These are phyloP conservation scores for Gymnodraco acuticeps DNA, from an alignment of 2,797 vertebrate genomes.

Conservation along the genomic window DNA sequence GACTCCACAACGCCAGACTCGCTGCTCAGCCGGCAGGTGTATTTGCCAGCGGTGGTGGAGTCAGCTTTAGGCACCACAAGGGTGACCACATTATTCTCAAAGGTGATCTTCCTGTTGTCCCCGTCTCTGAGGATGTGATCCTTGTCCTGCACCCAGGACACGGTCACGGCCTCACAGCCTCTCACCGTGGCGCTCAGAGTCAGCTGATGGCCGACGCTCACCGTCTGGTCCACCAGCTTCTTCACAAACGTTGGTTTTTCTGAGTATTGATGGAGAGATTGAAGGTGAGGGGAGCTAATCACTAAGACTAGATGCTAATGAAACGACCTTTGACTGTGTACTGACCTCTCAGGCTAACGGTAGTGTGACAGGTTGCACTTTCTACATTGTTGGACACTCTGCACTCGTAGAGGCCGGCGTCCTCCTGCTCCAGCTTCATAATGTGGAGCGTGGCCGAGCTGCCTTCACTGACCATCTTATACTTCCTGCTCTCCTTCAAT, in stretches of 20 bases:
- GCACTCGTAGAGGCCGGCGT: slow-evolving; percentile 94
- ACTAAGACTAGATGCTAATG: background rate
- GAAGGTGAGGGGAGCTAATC: slow-evolving; percentile 22
- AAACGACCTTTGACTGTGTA: slow-evolving; percentile 47
- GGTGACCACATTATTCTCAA: slow-evolving; percentile 86
- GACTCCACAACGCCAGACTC: slow-evolving; percentile 90
- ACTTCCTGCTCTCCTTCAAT: slow-evolving; percentile 93
- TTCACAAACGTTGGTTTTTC: slow-evolving; percentile 92
- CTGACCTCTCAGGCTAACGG: slow-evolving; percentile 91
- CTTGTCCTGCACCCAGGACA: slow-evolving; percentile 92
- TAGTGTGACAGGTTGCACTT: slow-evolving; percentile 85
- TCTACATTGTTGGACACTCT: slow-evolving; percentile 91
- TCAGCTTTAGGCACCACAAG: slow-evolving; percentile 87
- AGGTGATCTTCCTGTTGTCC: slow-evolving; percentile 89
- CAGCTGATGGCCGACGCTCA: slow-evolving; percentile 84
- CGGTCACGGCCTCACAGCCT: slow-evolving; percentile 90
- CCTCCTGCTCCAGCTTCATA: slow-evolving; percentile 89
- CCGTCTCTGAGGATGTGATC: slow-evolving; percentile 90
- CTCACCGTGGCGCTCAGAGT: slow-evolving; percentile 86
- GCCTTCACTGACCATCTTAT: slow-evolving; percentile 90
- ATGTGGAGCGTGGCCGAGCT: slow-evolving; percentile 90
- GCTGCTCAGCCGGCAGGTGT: slow-evolving; percentile 90
- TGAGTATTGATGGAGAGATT: slow-evolving; percentile 71
- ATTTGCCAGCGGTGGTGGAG: slow-evolving; percentile 86
- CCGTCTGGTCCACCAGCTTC: slow-evolving; percentile 88